Conservation (phyloP, 2,113 vertebrate species). For the Sinocyclocheilus anshuiensis region DNA sequence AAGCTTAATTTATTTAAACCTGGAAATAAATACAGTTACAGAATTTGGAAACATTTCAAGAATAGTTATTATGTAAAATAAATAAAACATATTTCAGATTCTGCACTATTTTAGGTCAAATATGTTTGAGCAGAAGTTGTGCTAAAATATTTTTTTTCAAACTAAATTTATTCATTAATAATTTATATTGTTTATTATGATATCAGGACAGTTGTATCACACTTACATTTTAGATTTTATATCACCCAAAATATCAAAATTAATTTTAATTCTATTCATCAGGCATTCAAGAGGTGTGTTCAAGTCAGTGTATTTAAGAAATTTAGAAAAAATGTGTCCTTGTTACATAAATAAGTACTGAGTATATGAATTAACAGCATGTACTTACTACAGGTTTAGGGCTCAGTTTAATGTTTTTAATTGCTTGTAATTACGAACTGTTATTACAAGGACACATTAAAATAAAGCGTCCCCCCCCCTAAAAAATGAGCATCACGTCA, state of each 20-base stretch:
- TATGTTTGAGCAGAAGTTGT: background rate
- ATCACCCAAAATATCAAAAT: background rate
- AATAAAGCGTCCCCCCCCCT: too few species aligned
- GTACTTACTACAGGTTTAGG: background rate
- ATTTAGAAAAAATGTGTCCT: background rate
- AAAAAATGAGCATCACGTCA: too few species aligned
- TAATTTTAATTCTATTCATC: background rate
- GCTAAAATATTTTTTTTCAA: background rate
- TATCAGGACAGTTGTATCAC: too few species aligned
- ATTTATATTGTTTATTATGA: background rate
- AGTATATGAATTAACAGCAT: background rate
- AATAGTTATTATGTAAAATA: background rate
- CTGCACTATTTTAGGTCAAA: background rate
- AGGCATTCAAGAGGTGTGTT: background rate
- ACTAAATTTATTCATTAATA: background rate
- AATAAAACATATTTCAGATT: too few species aligned
- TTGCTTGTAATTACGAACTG: background rate
- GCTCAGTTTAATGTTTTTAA: background rate
- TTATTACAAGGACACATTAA: background rate
- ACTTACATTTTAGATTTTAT: background rate
- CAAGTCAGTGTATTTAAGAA: background rate
- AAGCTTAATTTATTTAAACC: too few species aligned
- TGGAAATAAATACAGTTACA: too few species aligned
- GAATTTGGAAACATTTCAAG: background rate
- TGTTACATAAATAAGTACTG: background rate